Evolutionary conservation across 2,888 invertebrate genomes (phyloP).

Genomic region (Periphyllus acericola): DNA sequence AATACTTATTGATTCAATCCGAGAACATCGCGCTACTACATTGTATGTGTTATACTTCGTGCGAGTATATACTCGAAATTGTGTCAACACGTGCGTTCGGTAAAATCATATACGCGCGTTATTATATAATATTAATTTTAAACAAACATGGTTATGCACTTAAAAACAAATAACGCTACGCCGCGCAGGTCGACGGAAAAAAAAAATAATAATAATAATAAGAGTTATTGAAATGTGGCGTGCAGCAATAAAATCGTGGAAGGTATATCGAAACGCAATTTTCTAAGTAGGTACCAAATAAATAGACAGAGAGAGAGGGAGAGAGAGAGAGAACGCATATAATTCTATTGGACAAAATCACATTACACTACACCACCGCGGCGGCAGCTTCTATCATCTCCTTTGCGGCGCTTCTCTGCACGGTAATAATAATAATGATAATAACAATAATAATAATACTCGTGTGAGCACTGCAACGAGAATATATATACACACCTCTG

Average conservation of each 20-base stretch:
- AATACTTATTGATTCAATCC: background rate
- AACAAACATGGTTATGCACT: conserved; percentile 44
- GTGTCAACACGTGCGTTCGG: background rate
- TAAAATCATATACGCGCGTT: background rate
- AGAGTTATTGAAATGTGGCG: conserved; percentile 13
- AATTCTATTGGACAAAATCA: conserved; percentile 46
- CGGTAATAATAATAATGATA: background rate
- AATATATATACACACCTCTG: background rate
- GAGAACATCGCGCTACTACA: background rate
- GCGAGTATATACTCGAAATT: background rate
- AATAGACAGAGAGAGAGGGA: background rate
- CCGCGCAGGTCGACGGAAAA: background rate
- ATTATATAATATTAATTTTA: background rate
- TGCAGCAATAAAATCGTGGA: conserved; percentile 19
- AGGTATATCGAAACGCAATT: conserved; percentile 54
- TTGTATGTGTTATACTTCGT: background rate
- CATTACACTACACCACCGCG: conserved; percentile 7
- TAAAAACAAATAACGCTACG: background rate
- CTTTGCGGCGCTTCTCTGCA: background rate
- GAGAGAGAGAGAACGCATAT: background rate
- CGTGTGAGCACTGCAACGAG: background rate
- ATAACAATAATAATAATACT: background rate
- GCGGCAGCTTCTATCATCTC: background rate
- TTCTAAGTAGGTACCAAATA: conserved; percentile 30
- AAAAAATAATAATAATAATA: background rate